Conservation (phyloP, 2,888 invertebrate genomes). For the Azorinus chamasolen region DNA sequence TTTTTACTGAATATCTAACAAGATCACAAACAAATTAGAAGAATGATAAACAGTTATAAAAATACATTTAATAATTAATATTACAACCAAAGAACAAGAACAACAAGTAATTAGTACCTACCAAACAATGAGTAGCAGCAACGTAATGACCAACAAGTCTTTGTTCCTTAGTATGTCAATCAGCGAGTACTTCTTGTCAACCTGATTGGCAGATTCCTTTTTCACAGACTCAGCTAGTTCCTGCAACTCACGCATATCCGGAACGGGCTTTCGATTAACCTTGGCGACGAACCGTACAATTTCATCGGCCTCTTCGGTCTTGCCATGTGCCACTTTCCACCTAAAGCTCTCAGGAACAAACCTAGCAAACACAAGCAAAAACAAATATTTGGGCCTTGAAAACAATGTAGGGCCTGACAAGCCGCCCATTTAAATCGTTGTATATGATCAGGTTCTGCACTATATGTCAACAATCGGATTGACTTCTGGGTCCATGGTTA, state of each 20-base stretch:
- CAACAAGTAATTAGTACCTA: too few species aligned
- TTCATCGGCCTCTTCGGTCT: conserved; percentile 50
- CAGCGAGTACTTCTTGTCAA: conserved; percentile 25
- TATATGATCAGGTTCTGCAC: too few species aligned
- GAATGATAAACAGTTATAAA: too few species aligned
- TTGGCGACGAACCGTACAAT: conserved; percentile 49
- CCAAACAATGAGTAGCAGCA: conserved; percentile 48
- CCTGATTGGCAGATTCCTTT: background rate
- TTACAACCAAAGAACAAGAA: too few species aligned
- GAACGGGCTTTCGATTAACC: conserved; percentile 49
- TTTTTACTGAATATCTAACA: too few species aligned
- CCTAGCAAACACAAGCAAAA: conserved; percentile 42
- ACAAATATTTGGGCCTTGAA: too few species aligned
- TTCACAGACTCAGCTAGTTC: conserved; percentile 12
- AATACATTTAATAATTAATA: too few species aligned
- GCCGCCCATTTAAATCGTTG: too few species aligned
- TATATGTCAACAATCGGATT: too few species aligned
- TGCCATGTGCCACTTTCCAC: conserved; percentile 61
- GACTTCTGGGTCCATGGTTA: too few species aligned
- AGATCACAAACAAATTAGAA: too few species aligned
- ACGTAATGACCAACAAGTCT: conserved; percentile 26
- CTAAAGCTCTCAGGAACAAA: conserved; percentile 71
- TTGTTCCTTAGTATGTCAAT: conserved; percentile 34
- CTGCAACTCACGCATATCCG: conserved; percentile 43
- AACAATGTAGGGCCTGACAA: too few species aligned